Percentiles rank a stretch among this genome's conserved stretches.
Conservation (phyloP, 2,113 vertebrate species). For the Sinocyclocheilus anshuiensis region DNA sequence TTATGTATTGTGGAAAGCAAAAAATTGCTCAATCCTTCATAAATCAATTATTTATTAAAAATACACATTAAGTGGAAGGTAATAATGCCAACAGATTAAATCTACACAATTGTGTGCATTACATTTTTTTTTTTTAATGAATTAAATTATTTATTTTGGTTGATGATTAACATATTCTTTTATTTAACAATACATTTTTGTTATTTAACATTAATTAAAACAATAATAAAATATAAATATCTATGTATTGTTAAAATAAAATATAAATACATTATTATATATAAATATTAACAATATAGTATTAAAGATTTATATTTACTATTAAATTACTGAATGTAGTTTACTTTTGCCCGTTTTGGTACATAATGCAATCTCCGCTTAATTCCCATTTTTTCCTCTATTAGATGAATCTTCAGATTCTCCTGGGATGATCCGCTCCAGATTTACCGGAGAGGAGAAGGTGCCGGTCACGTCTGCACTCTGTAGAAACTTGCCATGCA, state of each 20-base stretch:
- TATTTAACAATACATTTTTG: no score
- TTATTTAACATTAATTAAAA: background rate
- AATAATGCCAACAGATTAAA: background rate
- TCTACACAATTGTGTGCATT: background rate
- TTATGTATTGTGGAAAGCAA: no score
- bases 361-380: background rate
- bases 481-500: slow-evolving; percentile 27
- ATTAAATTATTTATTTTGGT: no score
- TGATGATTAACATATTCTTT: background rate
- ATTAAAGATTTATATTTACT: background rate
- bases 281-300: background rate
- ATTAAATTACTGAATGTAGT: background rate
- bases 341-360: background rate
- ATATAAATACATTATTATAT: background rate
- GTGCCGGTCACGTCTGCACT: background rate
- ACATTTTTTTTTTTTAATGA: no score
- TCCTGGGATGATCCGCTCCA: slow-evolving; percentile 8
- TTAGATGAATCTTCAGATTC: slow-evolving; percentile 33
- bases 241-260: no score
- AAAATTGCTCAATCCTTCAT: no score
- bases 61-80: background rate
- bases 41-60: no score
- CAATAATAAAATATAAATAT: no score
- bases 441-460: slow-evolving; percentile 2
- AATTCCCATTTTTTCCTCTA: background rate